phyloP scores from a whole-genome alignment of 2,113 vertebrate genomes.

The Chiloscyllium plagiosum region DNA sequence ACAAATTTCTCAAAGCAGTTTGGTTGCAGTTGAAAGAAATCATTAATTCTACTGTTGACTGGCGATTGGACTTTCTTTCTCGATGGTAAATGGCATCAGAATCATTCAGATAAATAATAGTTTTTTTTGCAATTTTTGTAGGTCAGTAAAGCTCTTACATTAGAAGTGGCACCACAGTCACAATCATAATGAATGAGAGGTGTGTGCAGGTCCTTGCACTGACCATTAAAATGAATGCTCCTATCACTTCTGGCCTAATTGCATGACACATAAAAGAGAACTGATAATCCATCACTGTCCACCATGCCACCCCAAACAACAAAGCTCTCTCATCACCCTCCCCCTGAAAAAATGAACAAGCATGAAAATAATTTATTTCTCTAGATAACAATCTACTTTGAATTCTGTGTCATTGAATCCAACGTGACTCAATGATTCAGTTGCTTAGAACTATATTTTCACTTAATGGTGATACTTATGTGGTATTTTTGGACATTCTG shows the following conservation, averaged over 20 bases:
- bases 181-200: not conserved
- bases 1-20: conserved; percentile 5
- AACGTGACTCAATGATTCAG: not conserved
- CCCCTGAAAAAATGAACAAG: not conserved
- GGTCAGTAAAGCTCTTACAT: not conserved
- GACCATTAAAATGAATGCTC: not conserved
- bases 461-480: not conserved
- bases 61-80: not conserved
- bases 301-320: not conserved
- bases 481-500: not conserved
- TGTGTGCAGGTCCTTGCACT: not conserved
- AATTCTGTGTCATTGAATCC: not conserved
- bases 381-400: not conserved
- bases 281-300: not conserved
- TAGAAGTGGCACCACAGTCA: not conserved
- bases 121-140: not conserved
- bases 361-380: not conserved
- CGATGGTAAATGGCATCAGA: not conserved
- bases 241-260: conserved; percentile 11
- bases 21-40: conserved; percentile 14
- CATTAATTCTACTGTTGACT: conserved; percentile 27
- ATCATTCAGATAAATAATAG: conserved; percentile 8
- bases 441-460: not conserved
- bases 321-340: not conserved
- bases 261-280: not conserved